Percentiles rank a stretch among this genome's conserved stretches.
phyloP scores from a whole-genome alignment of 2,113 vertebrate species.

The Dicrurus megarhynchus region DNA sequence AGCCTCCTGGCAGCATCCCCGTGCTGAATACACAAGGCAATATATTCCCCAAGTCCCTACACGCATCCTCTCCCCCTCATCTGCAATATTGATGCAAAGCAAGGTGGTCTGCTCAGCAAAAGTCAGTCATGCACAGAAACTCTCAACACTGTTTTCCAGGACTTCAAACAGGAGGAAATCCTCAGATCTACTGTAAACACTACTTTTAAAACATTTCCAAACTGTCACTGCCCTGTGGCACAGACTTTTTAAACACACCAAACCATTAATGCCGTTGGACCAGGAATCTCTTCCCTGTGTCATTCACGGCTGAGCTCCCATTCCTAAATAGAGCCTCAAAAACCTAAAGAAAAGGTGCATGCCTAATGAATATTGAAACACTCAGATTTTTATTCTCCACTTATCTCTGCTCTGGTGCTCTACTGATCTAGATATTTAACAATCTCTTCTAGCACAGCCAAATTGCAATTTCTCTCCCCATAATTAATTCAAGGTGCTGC shows the following conservation, averaged over 20 bases:
- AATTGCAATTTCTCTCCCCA: neutral
- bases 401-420: neutral
- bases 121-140: neutral
- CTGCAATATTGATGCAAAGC: neutral
- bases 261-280: neutral
- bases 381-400: neutral
- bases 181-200: neutral
- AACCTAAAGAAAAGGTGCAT: neutral
- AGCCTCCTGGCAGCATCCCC: neutral
- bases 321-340: neutral
- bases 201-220: neutral
- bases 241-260: neutral
- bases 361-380: neutral
- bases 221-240: neutral
- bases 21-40: neutral
- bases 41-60: fast-evolving
- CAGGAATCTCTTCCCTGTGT: neutral
- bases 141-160: neutral
- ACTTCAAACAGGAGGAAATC: neutral
- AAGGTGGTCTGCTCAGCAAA: neutral
- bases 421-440: neutral
- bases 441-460: neutral
- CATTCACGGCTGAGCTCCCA: neutral
- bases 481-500: neutral
- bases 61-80: neutral